Evolutionary conservation across 2,888 invertebrate genomes (phyloP).

Genomic region (Conistra vaccinii): DNA sequence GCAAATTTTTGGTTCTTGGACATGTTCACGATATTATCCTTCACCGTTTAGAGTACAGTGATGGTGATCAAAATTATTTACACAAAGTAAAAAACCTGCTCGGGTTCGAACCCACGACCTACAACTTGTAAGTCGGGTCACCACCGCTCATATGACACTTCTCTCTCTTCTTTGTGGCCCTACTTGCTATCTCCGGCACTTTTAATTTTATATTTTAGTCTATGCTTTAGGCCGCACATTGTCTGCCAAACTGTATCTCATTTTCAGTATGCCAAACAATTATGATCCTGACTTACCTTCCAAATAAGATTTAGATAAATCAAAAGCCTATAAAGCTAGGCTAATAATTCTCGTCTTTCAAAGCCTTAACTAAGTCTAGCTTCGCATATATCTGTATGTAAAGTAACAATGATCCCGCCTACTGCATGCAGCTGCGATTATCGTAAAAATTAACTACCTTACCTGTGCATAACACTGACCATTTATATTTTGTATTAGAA

Average conservation of each 20-base stretch:
- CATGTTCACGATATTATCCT: no score
- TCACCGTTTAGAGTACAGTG: no score
- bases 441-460: slow-evolving; percentile 83
- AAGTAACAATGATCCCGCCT: slow-evolving; percentile 78
- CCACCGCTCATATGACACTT: no score
- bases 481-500: slow-evolving; percentile 62
- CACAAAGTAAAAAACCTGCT: no score
- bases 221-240: background rate
- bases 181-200: background rate
- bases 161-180: no score
- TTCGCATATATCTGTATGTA: slow-evolving; percentile 70
- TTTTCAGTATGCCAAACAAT: background rate
- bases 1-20: no score
- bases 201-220: background rate
- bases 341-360: slow-evolving; percentile 33
- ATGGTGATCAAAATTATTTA: no score
- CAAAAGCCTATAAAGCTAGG: slow-evolving; percentile 1
- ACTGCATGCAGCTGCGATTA: slow-evolving; percentile 80
- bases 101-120: no score
- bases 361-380: slow-evolving; percentile 70
- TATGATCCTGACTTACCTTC: background rate
- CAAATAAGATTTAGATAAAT: slow-evolving; percentile 1
- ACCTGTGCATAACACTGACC: slow-evolving; percentile 72
- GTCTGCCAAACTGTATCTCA: background rate
- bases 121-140: no score